Evolutionary conservation across 2,113 vertebrate species (phyloP), one percentile per base, ranked within the genome.

Genomic region (Hippolais icterina): DNA sequence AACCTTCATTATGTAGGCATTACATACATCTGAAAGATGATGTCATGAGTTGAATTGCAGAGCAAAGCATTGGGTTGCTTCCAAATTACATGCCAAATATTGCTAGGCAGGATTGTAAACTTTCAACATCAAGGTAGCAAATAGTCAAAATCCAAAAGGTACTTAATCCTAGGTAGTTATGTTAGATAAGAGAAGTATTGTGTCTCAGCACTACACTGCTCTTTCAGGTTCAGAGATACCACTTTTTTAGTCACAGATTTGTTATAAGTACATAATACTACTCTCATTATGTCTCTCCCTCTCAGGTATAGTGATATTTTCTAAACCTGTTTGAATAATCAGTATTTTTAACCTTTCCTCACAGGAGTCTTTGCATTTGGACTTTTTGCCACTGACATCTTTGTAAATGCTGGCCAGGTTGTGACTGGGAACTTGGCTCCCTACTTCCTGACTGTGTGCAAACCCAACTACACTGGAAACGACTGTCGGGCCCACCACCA

Each of bases 311-410:
- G 31, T 20, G 11, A 18, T 37, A 22, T 57, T 37, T 77, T 71
- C 49, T 12, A 79, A 88, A 33, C 9, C 23, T 60, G 5, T 66
- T 83, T 64, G 72, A 93, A 35, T 91, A 89, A 93, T 70, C 11
- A 23, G 41, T 74, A 2, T 50, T 87, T 95, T 88, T 75, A 87
- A 90, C 94, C 71, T 96, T 90, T 76, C 28, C 47, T 97, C 77
- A 15, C 97, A 99, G 99, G 99, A 89, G 99, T 99, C 70, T 99
- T 99, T 97, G 99, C 99, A 0, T 99, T 99, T 90, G 99, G 99
- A 86, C 98, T 99, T 97, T 99, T 99, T 97, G 99, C 99, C 94
- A 99, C 99, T 15, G 99, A 99, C 97, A 99, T 99, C 98, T 99
- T 99, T 96, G 99, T 99, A 95, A 99, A 99, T 0, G 99, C 99